phyloP scores from a whole-genome alignment of 2,888 invertebrate genomes.

The Zele albiditarsus region DNA sequence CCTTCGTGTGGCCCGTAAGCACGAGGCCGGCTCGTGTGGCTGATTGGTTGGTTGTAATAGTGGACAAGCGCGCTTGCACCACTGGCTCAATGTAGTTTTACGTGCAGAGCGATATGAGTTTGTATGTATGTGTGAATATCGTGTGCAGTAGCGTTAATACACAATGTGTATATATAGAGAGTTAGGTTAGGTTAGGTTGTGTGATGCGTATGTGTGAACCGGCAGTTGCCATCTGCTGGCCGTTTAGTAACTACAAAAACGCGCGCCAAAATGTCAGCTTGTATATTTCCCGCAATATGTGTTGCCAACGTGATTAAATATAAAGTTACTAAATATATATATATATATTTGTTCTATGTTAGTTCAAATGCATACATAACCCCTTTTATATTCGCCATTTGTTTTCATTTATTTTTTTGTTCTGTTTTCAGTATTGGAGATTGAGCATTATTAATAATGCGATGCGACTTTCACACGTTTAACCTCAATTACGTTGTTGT shows the following conservation, averaged over 20 bases:
- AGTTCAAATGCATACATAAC: constrained; percentile 16
- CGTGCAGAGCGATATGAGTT: not conserved
- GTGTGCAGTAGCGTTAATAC: not conserved
- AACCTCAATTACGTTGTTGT: not conserved
- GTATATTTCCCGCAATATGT: constrained; percentile 62
- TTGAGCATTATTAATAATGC: not conserved
- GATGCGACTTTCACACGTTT: not conserved
- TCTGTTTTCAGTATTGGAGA: not conserved
- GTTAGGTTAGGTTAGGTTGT: constrained; percentile 31
- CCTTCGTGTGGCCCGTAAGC: constrained; percentile 53
- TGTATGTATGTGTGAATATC: not conserved
- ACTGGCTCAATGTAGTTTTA: constrained; percentile 43
- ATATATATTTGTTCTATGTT: constrained; percentile 7
- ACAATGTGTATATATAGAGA: constrained; percentile 2
- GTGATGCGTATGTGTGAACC: constrained; percentile 54
- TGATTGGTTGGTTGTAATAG: constrained; percentile 53
- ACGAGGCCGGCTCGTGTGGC: constrained; percentile 68
- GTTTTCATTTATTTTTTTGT: constrained; percentile 24
- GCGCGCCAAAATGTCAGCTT: constrained; percentile 69
- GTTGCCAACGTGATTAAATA: constrained; percentile 55
- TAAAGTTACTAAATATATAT: constrained; percentile 21
- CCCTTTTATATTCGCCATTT: constrained; percentile 20
- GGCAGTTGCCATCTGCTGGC: constrained; percentile 71
- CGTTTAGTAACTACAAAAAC: constrained; percentile 58
- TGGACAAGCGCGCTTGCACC: constrained; percentile 48